phyloP scores from a whole-genome alignment of 35 echinoderm and acorn worm genomes.

The Apostichopus parvimensis region DNA sequence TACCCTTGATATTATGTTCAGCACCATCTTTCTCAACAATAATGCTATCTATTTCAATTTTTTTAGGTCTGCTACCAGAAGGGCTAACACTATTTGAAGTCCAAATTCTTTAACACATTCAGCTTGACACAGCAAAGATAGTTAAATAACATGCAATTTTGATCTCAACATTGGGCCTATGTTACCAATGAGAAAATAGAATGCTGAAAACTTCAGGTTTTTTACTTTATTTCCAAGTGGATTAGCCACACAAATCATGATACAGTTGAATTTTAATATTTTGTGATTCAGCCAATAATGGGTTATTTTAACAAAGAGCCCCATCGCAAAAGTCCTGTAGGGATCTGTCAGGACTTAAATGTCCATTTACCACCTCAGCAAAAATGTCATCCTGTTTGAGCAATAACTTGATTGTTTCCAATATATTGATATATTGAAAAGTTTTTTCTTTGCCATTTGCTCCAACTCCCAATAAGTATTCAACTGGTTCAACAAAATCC shows the following conservation, averaged over 20 bases:
- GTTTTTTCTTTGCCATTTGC: constrained; percentile 36
- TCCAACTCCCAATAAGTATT: constrained; percentile 17
- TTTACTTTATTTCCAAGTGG: constrained; percentile 71
- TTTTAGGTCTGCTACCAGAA: constrained; percentile 33
- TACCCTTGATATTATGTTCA: constrained; percentile 7
- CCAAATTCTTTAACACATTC: constrained; percentile 41
- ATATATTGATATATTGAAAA: constrained; percentile 32
- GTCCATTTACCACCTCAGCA: constrained; percentile 61
- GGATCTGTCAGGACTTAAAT: constrained; percentile 29
- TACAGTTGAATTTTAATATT: constrained; percentile 62
- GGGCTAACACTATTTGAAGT: constrained; percentile 36
- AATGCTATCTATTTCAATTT: constrained; percentile 22
- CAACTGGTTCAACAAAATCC: constrained; percentile 41
- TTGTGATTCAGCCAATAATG: constrained; percentile 42
- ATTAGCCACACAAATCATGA: constrained; percentile 66
- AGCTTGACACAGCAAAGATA: constrained; percentile 42
- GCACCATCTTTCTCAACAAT: constrained; percentile 48
- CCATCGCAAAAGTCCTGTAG: constrained; percentile 65
- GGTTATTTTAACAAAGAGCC: constrained; percentile 24
- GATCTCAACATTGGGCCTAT: constrained; percentile 37
- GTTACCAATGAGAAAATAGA: constrained; percentile 14
- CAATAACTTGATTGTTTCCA: constrained; percentile 1
- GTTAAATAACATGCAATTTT: constrained; percentile 43
- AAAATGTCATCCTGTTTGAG: constrained; percentile 54
- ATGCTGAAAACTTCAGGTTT: constrained; percentile 60